phyloP scores from a whole-genome alignment of 2,888 invertebrate species.

The Orthonevra nobilis region DNA sequence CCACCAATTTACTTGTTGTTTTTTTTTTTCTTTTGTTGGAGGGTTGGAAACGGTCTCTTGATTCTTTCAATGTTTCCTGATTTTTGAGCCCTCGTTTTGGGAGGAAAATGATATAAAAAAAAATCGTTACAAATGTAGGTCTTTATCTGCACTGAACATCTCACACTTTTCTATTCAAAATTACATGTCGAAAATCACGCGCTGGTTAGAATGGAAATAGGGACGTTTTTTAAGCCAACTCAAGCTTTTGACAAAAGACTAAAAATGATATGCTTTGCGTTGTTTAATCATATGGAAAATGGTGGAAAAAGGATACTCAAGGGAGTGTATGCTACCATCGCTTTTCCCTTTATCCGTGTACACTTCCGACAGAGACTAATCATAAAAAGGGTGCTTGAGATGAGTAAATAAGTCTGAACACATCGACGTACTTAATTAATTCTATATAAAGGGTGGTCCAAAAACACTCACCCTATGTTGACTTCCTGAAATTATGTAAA shows the following conservation, averaged over 20 bases:
- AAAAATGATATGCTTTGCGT: conserved; percentile 55
- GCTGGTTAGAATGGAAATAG: background rate
- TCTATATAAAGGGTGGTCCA: no score
- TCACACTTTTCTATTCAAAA: no score
- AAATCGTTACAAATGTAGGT: no score
- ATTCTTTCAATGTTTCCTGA: conserved; percentile 3
- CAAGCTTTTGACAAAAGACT: conserved; percentile 56
- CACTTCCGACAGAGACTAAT: no score
- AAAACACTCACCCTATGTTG: no score
- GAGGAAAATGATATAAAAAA: conserved; percentile 41
- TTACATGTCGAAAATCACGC: conserved; percentile 11
- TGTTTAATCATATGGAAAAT: conserved; percentile 19
- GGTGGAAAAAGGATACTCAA: conserved; percentile 7
- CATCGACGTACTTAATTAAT: no score
- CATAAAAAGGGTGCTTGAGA: no score
- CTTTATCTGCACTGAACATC: no score
- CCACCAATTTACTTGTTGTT: conserved; percentile 13
- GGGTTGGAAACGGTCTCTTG: background rate
- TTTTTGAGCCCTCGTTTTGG: conserved; percentile 12
- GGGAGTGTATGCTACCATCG: conserved; percentile 10
- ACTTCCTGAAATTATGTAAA: no score
- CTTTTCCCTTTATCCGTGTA: conserved; percentile 26
- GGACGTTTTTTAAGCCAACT: no score
- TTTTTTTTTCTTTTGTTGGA: no score
- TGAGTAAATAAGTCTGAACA: no score